A percentile compares a stretch with the other conserved stretches of the same genome.
phyloP scores from a whole-genome alignment of 2,113 vertebrate species.

The Lepus europaeus region DNA sequence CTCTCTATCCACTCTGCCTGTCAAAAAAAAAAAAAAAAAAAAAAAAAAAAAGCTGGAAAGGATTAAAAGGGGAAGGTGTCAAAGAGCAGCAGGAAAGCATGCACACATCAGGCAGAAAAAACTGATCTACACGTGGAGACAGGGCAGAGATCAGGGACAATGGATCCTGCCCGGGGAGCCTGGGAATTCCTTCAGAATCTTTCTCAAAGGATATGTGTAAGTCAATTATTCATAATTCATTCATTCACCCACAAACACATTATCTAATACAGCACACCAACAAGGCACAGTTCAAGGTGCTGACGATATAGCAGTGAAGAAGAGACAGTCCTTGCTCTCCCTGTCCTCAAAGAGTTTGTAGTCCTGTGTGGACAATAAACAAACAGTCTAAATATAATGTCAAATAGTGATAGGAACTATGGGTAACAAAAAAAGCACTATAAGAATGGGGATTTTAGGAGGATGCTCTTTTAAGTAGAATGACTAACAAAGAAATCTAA shows the following conservation, averaged over 20 bases:
- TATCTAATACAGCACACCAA: background rate
- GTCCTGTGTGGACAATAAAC: background rate
- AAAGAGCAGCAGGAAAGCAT: background rate
- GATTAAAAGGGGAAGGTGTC: background rate
- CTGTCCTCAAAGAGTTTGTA: background rate
- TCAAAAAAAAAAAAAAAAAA: background rate
- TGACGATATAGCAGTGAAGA: background rate
- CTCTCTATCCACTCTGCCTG: no score
- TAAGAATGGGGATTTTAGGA: background rate
- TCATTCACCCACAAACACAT: background rate
- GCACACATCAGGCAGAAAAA: background rate
- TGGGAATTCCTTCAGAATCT: background rate
- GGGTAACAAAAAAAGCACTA: slow-evolving; percentile 48
- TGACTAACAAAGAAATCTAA: slow-evolving; percentile 43
- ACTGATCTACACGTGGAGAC: background rate
- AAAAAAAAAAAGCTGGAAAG: slow-evolving; percentile 1
- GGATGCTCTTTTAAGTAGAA: background rate
- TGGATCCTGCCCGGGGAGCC: background rate
- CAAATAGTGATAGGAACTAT: background rate
- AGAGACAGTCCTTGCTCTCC: background rate
- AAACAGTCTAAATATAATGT: slow-evolving; percentile 12
- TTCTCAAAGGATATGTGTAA: background rate
- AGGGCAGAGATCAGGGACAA: background rate
- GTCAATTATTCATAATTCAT: slow-evolving; percentile 10
- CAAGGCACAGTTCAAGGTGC: background rate